Conservation (phyloP, 2,888 invertebrate genomes). For the Tuberolachnus salignus region DNA sequence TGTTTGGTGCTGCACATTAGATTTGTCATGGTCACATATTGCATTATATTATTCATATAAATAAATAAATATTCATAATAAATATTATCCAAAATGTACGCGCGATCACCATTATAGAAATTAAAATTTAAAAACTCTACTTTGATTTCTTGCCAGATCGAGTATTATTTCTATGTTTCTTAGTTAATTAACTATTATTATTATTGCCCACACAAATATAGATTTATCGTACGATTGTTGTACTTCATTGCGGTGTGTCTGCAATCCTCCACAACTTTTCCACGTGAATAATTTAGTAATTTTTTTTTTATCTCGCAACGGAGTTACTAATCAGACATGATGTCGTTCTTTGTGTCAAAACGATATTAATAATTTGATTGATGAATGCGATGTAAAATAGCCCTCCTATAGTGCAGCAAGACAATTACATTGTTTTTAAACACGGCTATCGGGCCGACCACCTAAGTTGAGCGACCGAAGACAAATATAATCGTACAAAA, state of each 20-base stretch:
- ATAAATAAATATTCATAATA: background rate
- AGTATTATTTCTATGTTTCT: no score
- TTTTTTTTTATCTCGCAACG: slow-evolving; percentile 2
- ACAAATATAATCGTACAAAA: slow-evolving; percentile 8
- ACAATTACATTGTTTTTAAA: slow-evolving; percentile 50
- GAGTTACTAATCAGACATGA: slow-evolving; percentile 27
- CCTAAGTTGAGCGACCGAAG: slow-evolving; percentile 29
- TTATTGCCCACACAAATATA: background rate
- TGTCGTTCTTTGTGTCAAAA: slow-evolving; percentile 31
- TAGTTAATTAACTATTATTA: no score
- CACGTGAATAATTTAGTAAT: slow-evolving; percentile 10
- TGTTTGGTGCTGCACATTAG: no score
- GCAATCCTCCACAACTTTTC: background rate
- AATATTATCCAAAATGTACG: no score
- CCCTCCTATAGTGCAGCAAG: slow-evolving; percentile 23
- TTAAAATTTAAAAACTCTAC: no score
- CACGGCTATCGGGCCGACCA: slow-evolving; percentile 45
- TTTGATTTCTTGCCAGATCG: no score
- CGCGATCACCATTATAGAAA: no score
- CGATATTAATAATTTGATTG: slow-evolving; percentile 33
- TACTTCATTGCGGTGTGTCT: background rate
- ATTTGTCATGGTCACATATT: background rate
- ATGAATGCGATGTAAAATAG: slow-evolving; percentile 36
- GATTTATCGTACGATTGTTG: background rate
- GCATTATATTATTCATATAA: background rate